phyloP scores from a whole-genome alignment of 1,140 invertebrate genomes.

The Ceratoteleas bidentatus region DNA sequence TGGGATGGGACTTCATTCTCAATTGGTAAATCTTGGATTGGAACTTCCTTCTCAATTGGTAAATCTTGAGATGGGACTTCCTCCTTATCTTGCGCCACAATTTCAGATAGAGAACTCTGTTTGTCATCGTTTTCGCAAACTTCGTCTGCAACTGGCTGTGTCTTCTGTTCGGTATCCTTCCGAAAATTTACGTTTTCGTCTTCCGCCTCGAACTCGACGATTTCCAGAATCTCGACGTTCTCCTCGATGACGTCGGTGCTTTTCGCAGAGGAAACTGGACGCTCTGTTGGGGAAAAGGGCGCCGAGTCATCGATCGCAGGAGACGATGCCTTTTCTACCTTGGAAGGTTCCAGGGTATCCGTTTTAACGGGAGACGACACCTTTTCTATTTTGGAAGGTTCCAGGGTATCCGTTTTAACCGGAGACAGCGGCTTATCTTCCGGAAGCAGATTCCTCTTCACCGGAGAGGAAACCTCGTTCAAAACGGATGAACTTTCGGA shows the following conservation, averaged over 20 bases:
- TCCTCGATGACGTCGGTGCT: conserved; percentile 16
- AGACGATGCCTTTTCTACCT: conserved; percentile 5
- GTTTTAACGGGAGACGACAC: conserved; percentile 12
- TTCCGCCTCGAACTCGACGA: conserved; percentile 74
- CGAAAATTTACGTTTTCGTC: conserved; percentile 66
- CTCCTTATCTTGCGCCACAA: too few species aligned
- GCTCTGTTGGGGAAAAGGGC: conserved; percentile 3
- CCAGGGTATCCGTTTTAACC: background rate
- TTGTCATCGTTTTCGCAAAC: conserved; percentile 7
- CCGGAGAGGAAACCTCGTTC: background rate
- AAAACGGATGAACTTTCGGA: background rate
- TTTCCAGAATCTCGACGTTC: conserved; percentile 76
- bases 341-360: background rate
- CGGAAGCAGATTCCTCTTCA: background rate
- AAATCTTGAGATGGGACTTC: too few species aligned
- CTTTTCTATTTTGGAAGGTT: conserved; percentile 3
- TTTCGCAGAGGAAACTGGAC: background rate
- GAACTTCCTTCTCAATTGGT: too few species aligned
- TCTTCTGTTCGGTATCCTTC: conserved; percentile 55
- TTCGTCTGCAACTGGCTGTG: conserved; percentile 57
- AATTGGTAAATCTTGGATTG: too few species aligned
- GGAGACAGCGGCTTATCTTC: conserved; percentile 14
- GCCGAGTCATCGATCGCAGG: conserved; percentile 10
- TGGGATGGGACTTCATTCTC: too few species aligned
- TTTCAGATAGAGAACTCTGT: too few species aligned